These are phyloP conservation scores for Dreissena polymorpha DNA, from an alignment of 1,140 invertebrate species.

Conservation along the genomic window DNA sequence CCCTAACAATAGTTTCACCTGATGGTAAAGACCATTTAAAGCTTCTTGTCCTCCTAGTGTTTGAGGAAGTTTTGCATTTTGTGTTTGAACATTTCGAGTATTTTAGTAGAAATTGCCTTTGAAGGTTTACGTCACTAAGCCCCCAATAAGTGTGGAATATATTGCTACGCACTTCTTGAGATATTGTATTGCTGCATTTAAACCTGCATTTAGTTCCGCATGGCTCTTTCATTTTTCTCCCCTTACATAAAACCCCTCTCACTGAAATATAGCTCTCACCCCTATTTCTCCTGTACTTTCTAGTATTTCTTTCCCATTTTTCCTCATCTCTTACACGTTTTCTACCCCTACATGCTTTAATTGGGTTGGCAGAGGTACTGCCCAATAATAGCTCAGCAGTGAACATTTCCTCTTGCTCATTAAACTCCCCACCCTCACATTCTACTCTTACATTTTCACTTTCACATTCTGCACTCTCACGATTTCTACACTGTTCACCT, in stretches of 20 bases:
- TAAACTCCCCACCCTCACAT: no score
- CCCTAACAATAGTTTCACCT: background rate
- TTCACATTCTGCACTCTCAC: no score
- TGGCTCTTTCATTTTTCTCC: constrained; percentile 1
- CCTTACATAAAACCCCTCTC: background rate
- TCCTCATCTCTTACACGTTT: background rate
- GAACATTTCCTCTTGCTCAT: no score
- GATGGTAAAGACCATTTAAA: background rate
- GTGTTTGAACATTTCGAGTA: background rate
- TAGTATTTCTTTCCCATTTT: background rate
- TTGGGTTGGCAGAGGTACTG: constrained; percentile 4
- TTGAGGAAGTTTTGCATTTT: background rate
- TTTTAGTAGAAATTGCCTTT: constrained; percentile 16
- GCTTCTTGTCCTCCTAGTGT: background rate
- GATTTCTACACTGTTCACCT: no score
- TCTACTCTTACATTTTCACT: no score
- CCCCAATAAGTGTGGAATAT: constrained; percentile 34
- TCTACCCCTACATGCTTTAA: constrained; percentile 1
- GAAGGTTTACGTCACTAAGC: background rate
- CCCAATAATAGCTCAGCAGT: background rate
- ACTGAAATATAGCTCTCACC: constrained; percentile 3
- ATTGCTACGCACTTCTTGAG: constrained; percentile 1
- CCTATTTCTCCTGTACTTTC: constrained; percentile 11
- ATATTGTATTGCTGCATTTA: background rate
- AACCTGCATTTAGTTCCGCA: constrained; percentile 24